These are phyloP conservation scores for Spatula clypeata DNA, from an alignment of 2,797 vertebrate species.

Conservation along the genomic window DNA sequence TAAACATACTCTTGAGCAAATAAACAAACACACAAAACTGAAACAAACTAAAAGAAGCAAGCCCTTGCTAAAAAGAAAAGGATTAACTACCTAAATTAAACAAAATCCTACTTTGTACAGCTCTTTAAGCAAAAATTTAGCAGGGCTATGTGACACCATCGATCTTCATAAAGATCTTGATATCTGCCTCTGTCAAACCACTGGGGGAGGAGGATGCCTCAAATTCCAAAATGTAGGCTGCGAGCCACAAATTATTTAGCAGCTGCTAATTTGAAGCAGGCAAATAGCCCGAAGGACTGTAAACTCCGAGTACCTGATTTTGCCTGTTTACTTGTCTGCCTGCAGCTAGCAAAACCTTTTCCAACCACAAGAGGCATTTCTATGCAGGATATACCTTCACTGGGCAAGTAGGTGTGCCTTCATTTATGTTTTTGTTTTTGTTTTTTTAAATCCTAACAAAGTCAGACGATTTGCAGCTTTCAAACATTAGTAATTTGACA, in stretches of 20 bases:
- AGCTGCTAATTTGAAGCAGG: background rate
- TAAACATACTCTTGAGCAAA: background rate
- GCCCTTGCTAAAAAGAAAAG: background rate
- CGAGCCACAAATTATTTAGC: background rate
- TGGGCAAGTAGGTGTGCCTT: background rate
- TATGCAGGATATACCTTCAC: background rate
- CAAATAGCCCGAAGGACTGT: background rate
- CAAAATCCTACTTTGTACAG: background rate
- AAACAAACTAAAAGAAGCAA: background rate
- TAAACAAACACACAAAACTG: accelerated
- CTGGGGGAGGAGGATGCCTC: background rate
- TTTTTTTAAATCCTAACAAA: background rate
- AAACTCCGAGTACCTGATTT: background rate
- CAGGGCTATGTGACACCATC: background rate
- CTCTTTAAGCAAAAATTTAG: background rate
- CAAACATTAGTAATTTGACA: background rate
- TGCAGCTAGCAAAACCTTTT: background rate
- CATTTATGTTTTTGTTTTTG: background rate
- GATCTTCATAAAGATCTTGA: background rate
- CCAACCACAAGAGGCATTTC: background rate
- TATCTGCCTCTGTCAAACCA: accelerated
- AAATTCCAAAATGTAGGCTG: background rate
- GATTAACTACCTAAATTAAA: background rate
- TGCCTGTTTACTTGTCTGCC: background rate
- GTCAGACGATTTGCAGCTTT: background rate